phyloP scores from a whole-genome alignment of 2,888 invertebrate species.

The Stenoptilia bipunctidactyla region DNA sequence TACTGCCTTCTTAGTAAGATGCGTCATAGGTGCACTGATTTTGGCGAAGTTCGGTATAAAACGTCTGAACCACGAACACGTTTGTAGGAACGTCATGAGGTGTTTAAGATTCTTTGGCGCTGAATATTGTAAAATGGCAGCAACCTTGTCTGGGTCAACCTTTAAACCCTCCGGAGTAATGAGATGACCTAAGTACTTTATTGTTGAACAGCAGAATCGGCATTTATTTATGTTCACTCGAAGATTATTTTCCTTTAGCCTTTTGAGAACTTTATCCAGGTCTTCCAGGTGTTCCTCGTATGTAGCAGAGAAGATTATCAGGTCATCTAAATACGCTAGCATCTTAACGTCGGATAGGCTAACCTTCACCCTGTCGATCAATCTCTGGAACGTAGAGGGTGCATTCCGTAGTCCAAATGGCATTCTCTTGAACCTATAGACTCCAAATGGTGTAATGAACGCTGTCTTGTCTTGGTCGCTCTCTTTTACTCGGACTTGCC shows the following conservation, averaged over 20 bases:
- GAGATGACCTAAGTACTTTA: constrained; percentile 15
- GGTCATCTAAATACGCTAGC: too few species aligned
- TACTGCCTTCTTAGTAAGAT: constrained; percentile 11
- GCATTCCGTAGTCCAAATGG: too few species aligned
- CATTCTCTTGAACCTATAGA: constrained; percentile 26
- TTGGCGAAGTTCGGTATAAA: constrained; percentile 12
- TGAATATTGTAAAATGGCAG: constrained; percentile 8
- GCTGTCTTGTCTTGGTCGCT: constrained; percentile 23
- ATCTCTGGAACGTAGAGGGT: constrained; percentile 18
- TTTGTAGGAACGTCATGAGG: not conserved
- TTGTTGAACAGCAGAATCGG: constrained; percentile 8
- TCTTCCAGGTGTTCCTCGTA: constrained; percentile 15
- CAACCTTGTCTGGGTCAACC: constrained; percentile 15
- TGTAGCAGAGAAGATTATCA: constrained; percentile 16
- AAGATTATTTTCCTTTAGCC: constrained; percentile 17
- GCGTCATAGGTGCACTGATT: constrained; percentile 11
- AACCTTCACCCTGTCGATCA: constrained; percentile 14
- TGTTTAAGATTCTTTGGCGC: constrained; percentile 12
- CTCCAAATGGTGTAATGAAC: constrained; percentile 27
- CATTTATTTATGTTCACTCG: constrained; percentile 15
- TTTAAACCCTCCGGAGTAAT: constrained; percentile 15
- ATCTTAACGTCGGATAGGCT: constrained; percentile 12
- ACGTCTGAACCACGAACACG: constrained; percentile 15
- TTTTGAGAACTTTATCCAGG: constrained; percentile 14
- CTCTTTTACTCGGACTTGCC: constrained; percentile 17